Evolutionary conservation across 2,113 vertebrate genomes (phyloP), one percentile per base, ranked within the genome.

Genomic region (Etheostoma cragini): DNA sequence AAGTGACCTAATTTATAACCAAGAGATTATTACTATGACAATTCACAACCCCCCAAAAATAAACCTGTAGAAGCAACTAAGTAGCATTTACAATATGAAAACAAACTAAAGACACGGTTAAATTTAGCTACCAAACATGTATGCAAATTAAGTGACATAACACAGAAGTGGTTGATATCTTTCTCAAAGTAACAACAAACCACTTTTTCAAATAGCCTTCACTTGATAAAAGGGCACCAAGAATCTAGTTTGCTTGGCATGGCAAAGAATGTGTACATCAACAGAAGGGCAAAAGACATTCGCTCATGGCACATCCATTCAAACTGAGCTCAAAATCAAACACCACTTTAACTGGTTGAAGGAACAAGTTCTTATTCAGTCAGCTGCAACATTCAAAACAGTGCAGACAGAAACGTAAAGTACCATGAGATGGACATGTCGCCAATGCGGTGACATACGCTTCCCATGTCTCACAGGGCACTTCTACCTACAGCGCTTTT

Each of bases 231-330:
- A 78, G 85, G 80, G 81, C 66, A 86, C 78, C 78, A 83, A 84
- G 79, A 73, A 77, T 83, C 38, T 72, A 80, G 84, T 83, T 85
- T 81, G 60, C 79, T 87, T 92, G 89, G 84, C 76, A 66, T 92
- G 81, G 81, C 83, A 79, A 88, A 94, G 57, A 83, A 84, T 74
- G 81, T 78, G 60, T 74, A 77, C 73, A 81, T 87, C 57, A 92
- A 93, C 75, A 88, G 77, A 87, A 88, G 91, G 90, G 84, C 66
- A 90, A 74, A 84, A 70, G 72, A 89, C 89, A 86, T 92, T 93
- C 86, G 63, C 77, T 90, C 88, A 71, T 89, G 92, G 90, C 90
- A 89, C 88, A 84, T 92, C 87, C 90, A 89, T 81, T 89, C 88
- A 88, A 81, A 87, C 61, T 6, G 72, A 93, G 86, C 84, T 84